A percentile compares a stretch with the other conserved stretches of the same genome.
Conservation (phyloP, 1,140 invertebrate species). For the Rhizoglyphus robini region DNA sequence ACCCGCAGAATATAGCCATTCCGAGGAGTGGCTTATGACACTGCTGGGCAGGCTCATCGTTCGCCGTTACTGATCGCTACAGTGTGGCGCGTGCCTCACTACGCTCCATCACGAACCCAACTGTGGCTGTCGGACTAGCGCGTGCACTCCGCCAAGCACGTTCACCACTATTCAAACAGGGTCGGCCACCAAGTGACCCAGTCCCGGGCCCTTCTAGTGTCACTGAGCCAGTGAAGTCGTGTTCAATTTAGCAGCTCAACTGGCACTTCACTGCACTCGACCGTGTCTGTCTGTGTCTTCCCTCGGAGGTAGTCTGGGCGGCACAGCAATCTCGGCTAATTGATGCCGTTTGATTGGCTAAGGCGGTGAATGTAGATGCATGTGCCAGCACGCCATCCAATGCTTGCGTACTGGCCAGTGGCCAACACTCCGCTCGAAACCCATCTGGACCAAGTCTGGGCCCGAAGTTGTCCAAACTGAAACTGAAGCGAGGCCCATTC, state of each 20-base stretch:
- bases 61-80: not conserved
- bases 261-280: too few species aligned
- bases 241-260: too few species aligned
- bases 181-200: too few species aligned
- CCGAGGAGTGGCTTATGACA: not conserved
- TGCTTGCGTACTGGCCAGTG: too few species aligned
- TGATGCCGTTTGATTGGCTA: not conserved
- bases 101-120: too few species aligned
- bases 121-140: too few species aligned
- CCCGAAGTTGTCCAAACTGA: not conserved
- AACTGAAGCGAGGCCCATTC: too few species aligned
- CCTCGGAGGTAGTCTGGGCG: not conserved
- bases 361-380: not conserved
- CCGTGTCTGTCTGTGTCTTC: too few species aligned
- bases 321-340: not conserved
- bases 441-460: not conserved
- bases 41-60: not conserved
- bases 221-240: too few species aligned
- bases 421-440: not conserved
- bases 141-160: too few species aligned
- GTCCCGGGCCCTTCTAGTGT: too few species aligned
- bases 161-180: too few species aligned
- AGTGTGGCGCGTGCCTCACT: constrained; percentile 5
- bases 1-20: not conserved
- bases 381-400: not conserved